Evolutionary conservation across 2,113 vertebrate species (phyloP).

Genomic region (Galbula dea): DNA sequence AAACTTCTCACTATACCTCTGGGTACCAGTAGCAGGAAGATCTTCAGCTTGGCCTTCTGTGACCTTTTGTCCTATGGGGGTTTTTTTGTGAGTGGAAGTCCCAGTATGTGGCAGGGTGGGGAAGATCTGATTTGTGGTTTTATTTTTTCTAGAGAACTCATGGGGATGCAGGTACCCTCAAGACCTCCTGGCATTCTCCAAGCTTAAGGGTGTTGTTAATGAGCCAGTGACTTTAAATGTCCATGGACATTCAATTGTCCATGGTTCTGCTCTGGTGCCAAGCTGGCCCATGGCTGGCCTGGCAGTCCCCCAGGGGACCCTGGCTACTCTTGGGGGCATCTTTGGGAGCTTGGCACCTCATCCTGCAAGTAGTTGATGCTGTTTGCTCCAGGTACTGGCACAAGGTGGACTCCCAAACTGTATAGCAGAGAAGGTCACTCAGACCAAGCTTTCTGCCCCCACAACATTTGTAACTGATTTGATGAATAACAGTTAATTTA

Average conservation of each 20-base stretch:
- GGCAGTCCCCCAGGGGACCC: background rate
- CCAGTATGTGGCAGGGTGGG: fast-evolving
- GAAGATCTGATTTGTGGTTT: background rate
- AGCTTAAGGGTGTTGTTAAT: background rate
- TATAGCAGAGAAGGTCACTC: background rate
- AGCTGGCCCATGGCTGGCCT: background rate
- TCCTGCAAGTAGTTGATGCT: background rate
- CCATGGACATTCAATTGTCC: fast-evolving
- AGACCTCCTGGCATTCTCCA: background rate
- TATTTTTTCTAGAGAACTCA: background rate
- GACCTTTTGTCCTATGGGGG: background rate
- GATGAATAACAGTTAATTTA: background rate
- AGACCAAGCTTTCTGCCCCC: background rate
- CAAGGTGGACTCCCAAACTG: background rate
- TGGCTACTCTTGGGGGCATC: fast-evolving
- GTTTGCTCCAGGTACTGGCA: background rate
- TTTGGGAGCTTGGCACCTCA: background rate
- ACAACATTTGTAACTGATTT: background rate
- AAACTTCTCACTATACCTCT: background rate
- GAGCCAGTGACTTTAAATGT: background rate
- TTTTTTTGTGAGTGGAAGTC: background rate
- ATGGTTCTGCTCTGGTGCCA: background rate
- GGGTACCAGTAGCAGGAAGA: background rate
- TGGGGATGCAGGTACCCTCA: background rate
- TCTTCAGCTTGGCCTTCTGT: background rate